Evolutionary conservation across 1,140 invertebrate genomes (phyloP), one percentile per base, ranked within the genome.

Genomic region (Philotrypesis tridentata): DNA sequence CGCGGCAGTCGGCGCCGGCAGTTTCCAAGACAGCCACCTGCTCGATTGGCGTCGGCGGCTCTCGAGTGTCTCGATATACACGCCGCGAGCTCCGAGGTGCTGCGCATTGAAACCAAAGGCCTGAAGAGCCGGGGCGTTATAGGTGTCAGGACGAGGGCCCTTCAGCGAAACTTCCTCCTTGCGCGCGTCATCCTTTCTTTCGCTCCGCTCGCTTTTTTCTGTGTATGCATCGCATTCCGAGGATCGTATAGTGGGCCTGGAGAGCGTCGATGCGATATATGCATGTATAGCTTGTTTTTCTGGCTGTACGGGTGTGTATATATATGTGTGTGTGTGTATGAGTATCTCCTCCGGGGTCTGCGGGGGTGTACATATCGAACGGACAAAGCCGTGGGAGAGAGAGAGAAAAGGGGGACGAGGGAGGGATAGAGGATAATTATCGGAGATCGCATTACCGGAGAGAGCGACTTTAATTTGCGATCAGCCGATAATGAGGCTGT

Each of bases 401-500:
- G 21, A 2, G 33, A 33, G 8, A 5, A 43, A 43, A 23, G 37
- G 8, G 40, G 2, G 6, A 80, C 86, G 74, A 55, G 48, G 17
- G 4, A 55, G 61, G 23, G 25, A 23, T 14, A 65, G 74, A 21
- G 43, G 80, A 85, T 84, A 85, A 88, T 88, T 88, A 88, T 88
- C 87, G 87, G 84, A 87, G 85, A 88, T 88, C 85, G 86, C 85
- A 87, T 88, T 88, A 88, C 83, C 86, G 80, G 7, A 5, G 73
- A 1, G 76, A 80, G 80, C 84, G 83, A 87, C 84, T 86, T 86
- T 82, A 88, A 85, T 87, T 85, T 87, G 60, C 71, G 82, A 87
- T 87, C 82, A 72, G 81, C 83, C 83, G 85, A 87, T 88, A 87
- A 88, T 87, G 85, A 88, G 86, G 85, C 71, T 80, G 11, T 23